Percentiles rank a stretch among this genome's conserved stretches.
Conservation (phyloP, 1,140 invertebrate genomes). For the Tetramorium simillimum region DNA sequence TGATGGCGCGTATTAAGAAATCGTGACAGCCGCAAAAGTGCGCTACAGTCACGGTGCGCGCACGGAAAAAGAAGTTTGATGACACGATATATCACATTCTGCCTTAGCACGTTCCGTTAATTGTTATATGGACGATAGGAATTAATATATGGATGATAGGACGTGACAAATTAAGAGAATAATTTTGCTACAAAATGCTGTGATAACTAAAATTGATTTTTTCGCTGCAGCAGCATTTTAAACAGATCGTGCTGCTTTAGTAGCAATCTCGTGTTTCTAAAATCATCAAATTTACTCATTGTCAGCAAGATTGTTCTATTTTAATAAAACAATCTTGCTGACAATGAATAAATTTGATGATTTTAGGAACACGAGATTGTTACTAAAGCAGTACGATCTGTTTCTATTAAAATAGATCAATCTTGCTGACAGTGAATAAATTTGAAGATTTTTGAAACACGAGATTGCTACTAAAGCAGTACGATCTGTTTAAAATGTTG, state of each 20-base stretch:
- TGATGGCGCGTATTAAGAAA: conserved; percentile 22
- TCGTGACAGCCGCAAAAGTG: conserved; percentile 17
- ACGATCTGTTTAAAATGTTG: background rate
- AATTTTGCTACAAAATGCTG: background rate
- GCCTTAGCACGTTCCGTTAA: background rate
- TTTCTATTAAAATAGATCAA: background rate
- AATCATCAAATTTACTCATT: background rate
- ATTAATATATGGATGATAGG: too few relatives aligned
- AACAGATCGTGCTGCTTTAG: background rate
- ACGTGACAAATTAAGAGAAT: background rate
- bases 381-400: background rate
- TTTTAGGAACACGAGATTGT: background rate
- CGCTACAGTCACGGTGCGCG: background rate
- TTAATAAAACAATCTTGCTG: background rate
- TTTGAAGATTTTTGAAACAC: background rate
- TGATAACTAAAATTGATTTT: background rate
- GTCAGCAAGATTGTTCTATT: background rate
- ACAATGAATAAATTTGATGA: background rate
- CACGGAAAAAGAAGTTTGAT: too few relatives aligned
- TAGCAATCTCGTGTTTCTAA: background rate
- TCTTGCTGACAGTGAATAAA: background rate
- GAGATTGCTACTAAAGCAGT: background rate
- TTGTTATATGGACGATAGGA: background rate
- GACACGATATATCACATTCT: background rate
- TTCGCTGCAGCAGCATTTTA: background rate